phyloP scores from a whole-genome alignment of 2,888 invertebrate species.

The Harpagoxenus sublaevis region DNA sequence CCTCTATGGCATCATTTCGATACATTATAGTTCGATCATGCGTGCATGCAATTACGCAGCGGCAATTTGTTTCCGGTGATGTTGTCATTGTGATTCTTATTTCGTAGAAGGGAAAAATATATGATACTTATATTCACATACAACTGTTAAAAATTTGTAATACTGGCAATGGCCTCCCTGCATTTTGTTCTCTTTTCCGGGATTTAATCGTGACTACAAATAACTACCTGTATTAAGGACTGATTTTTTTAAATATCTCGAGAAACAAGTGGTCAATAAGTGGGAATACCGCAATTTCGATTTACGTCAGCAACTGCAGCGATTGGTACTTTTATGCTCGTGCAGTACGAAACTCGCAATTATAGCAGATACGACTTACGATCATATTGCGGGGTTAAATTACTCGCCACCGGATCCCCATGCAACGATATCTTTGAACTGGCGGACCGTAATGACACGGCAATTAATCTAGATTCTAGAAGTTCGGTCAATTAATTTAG shows the following conservation, averaged over 20 bases:
- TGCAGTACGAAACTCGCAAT: slow-evolving; percentile 7
- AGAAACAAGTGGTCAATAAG: neutral
- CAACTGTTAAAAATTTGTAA: neutral
- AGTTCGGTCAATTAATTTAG: slow-evolving; percentile 10
- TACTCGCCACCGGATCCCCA: neutral
- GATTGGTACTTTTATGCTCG: slow-evolving; percentile 8
- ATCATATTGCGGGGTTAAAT: neutral
- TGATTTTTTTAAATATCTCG: slow-evolving; percentile 6
- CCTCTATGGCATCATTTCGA: neutral
- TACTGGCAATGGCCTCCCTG: neutral
- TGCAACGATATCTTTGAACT: slow-evolving; percentile 17
- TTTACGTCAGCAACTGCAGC: slow-evolving; percentile 37
- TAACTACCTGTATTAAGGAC: neutral
- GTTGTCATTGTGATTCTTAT: neutral
- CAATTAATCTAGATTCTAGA: slow-evolving; percentile 32
- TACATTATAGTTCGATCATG: neutral
- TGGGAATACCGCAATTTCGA: slow-evolving; percentile 30
- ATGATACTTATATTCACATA: neutral
- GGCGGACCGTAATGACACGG: neutral
- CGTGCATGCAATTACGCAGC: neutral
- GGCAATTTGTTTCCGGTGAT: neutral
- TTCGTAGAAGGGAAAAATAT: slow-evolving; percentile 1
- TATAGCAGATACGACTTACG: slow-evolving; percentile 13
- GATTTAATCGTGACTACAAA: neutral
- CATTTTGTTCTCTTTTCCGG: neutral